These are phyloP conservation scores for Orthosia gracilis DNA, from an alignment of 2,888 invertebrate species.

Conservation along the genomic window DNA sequence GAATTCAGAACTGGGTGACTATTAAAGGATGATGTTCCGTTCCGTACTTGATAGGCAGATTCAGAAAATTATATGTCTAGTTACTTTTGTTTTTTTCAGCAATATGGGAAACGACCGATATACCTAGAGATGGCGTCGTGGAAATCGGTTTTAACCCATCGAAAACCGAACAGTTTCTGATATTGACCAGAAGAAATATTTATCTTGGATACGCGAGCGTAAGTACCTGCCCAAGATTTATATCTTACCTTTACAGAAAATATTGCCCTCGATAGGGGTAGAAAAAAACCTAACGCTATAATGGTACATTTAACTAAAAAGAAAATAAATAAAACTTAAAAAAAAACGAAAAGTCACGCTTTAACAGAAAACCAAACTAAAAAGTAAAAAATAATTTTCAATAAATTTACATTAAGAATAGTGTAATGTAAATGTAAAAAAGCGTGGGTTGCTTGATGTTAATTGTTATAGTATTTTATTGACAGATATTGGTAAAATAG, in stretches of 20 bases:
- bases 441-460: no score
- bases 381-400: no score
- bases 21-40: neutral
- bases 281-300: no score
- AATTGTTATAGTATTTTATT: no score
- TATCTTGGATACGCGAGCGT: slow-evolving; percentile 82
- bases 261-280: neutral
- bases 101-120: slow-evolving; percentile 64
- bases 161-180: slow-evolving; percentile 79
- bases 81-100: slow-evolving; percentile 68
- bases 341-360: no score
- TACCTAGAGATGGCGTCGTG: slow-evolving; percentile 74
- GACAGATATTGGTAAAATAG: no score
- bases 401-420: no score
- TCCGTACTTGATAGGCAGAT: neutral
- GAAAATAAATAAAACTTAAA: no score
- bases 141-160: slow-evolving; percentile 82
- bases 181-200: slow-evolving; percentile 81
- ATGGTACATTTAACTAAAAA: no score
- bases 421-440: no score
- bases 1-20: neutral
- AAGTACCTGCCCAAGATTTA: slow-evolving; percentile 50
- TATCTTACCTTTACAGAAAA: neutral
- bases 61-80: neutral
- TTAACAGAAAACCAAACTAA: no score